phyloP scores from a whole-genome alignment of 2,888 invertebrate genomes.

The Bursaphelenchus okinawaensis region DNA sequence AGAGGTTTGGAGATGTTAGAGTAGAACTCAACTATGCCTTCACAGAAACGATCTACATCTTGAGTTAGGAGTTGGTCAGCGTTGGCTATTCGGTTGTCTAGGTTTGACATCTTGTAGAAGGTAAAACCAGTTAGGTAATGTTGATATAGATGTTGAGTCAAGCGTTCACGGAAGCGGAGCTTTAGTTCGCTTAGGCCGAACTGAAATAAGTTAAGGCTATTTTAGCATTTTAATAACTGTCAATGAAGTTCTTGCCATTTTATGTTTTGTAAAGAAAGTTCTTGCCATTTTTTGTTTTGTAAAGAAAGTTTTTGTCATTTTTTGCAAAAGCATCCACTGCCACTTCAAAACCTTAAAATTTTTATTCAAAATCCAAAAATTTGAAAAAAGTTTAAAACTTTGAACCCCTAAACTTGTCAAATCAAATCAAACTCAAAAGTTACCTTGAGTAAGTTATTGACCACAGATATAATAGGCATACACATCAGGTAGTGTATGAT shows the following conservation, averaged over 20 bases:
- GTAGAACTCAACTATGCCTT: conserved; percentile 87
- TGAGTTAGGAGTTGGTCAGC: conserved; percentile 90
- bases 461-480: conserved; percentile 85
- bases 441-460: conserved; percentile 82
- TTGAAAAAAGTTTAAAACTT: too few relatives aligned
- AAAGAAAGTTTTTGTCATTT: too few relatives aligned
- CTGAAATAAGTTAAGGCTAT: too few relatives aligned
- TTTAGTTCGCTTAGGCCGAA: conserved; percentile 90
- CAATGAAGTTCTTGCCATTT: too few relatives aligned
- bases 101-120: conserved; percentile 90
- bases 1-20: conserved; percentile 91
- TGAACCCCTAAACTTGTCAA: neutral
- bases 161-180: conserved; percentile 78
- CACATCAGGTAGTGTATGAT: conserved; percentile 71
- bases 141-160: conserved; percentile 79
- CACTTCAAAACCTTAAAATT: too few relatives aligned
- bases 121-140: conserved; percentile 71
- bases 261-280: too few relatives aligned
- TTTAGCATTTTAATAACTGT: too few relatives aligned
- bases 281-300: too few relatives aligned
- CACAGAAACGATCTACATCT: conserved; percentile 95
- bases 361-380: too few relatives aligned
- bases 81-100: conserved; percentile 89
- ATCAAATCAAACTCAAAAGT: conserved; percentile 10
- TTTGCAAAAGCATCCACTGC: too few relatives aligned